Evolutionary conservation across 2,113 vertebrate genomes (phyloP).

Genomic region (Carassius gibelio): DNA sequence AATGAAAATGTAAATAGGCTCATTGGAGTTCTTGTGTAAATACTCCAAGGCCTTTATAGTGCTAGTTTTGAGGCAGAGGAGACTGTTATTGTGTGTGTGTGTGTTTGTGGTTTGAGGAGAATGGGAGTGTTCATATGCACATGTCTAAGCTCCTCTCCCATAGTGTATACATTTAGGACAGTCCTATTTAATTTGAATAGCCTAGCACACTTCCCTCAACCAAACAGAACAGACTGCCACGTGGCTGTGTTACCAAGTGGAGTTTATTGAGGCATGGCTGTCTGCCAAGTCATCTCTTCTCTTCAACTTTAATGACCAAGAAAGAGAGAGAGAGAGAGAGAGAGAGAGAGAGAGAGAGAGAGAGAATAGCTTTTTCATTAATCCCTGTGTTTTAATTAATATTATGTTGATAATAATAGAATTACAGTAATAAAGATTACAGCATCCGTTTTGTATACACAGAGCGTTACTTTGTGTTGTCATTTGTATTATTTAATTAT

Average conservation of each 20-base stretch:
- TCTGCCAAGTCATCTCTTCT: conserved; percentile 46
- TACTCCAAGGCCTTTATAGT: neutral
- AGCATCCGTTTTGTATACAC: conserved; percentile 4
- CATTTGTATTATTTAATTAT: conserved; percentile 38
- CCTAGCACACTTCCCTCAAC: conserved; percentile 41
- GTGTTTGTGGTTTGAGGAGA: neutral
- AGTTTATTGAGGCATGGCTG: conserved; percentile 59
- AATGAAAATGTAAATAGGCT: conserved; percentile 44
- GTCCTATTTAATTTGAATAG: conserved; percentile 58
- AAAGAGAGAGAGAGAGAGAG: neutral
- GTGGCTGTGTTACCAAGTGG: conserved; percentile 40
- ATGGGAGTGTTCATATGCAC: neutral
- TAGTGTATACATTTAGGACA: conserved; percentile 47
- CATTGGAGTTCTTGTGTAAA: conserved; percentile 41
- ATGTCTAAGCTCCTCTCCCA: neutral
- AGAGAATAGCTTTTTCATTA: conserved; percentile 32
- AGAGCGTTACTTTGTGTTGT: conserved; percentile 20
- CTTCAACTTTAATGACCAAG: conserved; percentile 40
- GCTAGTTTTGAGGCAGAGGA: neutral
- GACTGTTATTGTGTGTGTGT: neutral
- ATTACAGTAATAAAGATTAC: conserved; percentile 43
- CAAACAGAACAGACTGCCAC: conserved; percentile 50
- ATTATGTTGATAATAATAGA: conserved; percentile 37
- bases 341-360: neutral
- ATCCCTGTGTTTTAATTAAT: conserved; percentile 31